Conservation (phyloP, 2,113 vertebrate genomes). For the Sclerurus mexicanus region DNA sequence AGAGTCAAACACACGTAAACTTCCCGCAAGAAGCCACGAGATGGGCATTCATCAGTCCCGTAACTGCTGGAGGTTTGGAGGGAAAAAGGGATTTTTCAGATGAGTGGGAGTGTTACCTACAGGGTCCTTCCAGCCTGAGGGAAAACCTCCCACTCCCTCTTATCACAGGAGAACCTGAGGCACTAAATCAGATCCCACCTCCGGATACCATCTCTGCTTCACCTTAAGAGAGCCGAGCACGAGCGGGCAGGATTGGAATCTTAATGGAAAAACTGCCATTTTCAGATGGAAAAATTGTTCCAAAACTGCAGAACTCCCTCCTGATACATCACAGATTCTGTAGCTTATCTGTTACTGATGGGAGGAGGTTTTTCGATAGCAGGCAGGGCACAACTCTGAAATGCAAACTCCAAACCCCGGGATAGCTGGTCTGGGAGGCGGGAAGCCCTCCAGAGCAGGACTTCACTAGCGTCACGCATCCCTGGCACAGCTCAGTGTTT, state of each 20-base stretch:
- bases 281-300: not conserved
- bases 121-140: not conserved
- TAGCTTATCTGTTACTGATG: not conserved
- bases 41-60: not conserved
- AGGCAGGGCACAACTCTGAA: not conserved
- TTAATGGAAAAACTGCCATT: not conserved
- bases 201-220: not conserved
- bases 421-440: not conserved
- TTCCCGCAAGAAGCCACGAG: not conserved
- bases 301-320: not conserved
- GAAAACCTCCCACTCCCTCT: not conserved
- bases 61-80: not conserved
- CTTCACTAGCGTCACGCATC: not conserved
- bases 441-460: not conserved
- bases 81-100: not conserved
- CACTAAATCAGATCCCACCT: not conserved
- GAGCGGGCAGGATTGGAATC: not conserved
- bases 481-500: not conserved
- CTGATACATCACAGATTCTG: not conserved
- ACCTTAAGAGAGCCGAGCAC: not conserved
- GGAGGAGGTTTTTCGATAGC: not conserved
- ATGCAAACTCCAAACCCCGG: not conserved
- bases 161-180: not conserved
- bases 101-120: not conserved
- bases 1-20: not conserved